A percentile compares a stretch with the other conserved stretches of the same genome.
phyloP scores from a whole-genome alignment of 2,797 vertebrate species.

The Phyllotis vaccarum region DNA sequence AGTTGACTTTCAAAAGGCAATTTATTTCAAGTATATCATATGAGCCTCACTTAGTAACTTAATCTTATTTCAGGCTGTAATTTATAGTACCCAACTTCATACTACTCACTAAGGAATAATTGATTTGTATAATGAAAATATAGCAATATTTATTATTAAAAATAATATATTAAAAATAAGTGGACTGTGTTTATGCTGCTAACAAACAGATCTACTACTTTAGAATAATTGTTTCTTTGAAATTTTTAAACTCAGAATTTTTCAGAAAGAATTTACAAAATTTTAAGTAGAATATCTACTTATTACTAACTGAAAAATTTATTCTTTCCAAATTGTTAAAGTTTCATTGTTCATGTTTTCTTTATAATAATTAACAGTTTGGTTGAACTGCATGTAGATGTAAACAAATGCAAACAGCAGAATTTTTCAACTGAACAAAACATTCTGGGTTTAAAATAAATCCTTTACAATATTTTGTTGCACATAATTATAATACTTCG shows the following conservation, averaged over 20 bases:
- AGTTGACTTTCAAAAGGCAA: not conserved
- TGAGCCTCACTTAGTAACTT: slow-evolving; percentile 7
- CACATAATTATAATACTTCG: slow-evolving; percentile 37
- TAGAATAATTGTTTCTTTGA: slow-evolving; percentile 16
- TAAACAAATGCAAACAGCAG: slow-evolving; percentile 45
- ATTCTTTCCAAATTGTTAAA: slow-evolving; percentile 22
- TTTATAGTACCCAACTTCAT: not conserved
- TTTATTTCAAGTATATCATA: not conserved
- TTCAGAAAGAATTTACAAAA: slow-evolving; percentile 45
- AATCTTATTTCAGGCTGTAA: not conserved
- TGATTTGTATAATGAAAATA: slow-evolving; percentile 11
- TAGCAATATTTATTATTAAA: not conserved
- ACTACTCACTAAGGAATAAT: not conserved
- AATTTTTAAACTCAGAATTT: slow-evolving; percentile 19
- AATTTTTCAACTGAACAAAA: slow-evolving; percentile 54
- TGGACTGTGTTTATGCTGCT: not conserved
- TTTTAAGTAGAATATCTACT: not conserved
- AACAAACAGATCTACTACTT: slow-evolving; percentile 27
- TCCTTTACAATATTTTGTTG: slow-evolving; percentile 52
- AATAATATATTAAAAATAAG: not conserved
- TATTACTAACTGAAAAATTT: not conserved
- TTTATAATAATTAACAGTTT: slow-evolving; percentile 61
- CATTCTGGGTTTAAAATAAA: slow-evolving; percentile 65
- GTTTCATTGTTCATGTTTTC: slow-evolving; percentile 16
- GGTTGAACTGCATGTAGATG: slow-evolving; percentile 41